These are phyloP conservation scores for Phasianus colchicus DNA, from an alignment of 2,113 vertebrate genomes.

Conservation along the genomic window DNA sequence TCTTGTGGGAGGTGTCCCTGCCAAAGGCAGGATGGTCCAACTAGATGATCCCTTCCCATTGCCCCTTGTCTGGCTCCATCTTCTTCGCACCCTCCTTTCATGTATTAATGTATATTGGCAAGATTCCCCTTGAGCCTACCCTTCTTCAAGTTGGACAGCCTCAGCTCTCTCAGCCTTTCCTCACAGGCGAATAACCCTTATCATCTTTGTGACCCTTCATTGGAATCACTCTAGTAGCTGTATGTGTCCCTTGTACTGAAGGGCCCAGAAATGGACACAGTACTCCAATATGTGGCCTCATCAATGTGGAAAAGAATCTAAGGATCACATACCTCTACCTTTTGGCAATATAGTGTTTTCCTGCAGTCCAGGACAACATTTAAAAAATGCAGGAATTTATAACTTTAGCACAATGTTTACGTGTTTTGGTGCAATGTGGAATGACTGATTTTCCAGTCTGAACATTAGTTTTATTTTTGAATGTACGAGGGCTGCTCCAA, in stretches of 20 bases:
- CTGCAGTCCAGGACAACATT: neutral
- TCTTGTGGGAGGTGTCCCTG: neutral
- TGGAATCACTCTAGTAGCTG: neutral
- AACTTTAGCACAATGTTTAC: neutral
- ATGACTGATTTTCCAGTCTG: neutral
- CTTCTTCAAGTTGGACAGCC: neutral
- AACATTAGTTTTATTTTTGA: neutral
- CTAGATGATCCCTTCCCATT: neutral
- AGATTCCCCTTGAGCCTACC: neutral
- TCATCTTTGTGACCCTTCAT: neutral
- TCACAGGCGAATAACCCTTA: neutral
- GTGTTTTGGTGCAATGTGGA: neutral
- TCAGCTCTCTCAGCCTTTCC: neutral
- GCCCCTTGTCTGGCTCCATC: neutral
- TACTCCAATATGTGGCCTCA: neutral
- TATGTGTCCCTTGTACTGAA: too few relatives aligned
- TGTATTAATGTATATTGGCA: neutral
- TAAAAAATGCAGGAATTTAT: neutral
- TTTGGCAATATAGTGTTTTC: neutral
- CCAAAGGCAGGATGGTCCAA: neutral
- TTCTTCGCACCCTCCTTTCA: neutral
- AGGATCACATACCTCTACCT: neutral
- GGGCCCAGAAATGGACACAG: neutral
- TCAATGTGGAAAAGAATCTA: neutral
- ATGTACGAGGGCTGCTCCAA: neutral